Conservation (phyloP, 2,888 invertebrate genomes). For the Nomada ruficornis region DNA sequence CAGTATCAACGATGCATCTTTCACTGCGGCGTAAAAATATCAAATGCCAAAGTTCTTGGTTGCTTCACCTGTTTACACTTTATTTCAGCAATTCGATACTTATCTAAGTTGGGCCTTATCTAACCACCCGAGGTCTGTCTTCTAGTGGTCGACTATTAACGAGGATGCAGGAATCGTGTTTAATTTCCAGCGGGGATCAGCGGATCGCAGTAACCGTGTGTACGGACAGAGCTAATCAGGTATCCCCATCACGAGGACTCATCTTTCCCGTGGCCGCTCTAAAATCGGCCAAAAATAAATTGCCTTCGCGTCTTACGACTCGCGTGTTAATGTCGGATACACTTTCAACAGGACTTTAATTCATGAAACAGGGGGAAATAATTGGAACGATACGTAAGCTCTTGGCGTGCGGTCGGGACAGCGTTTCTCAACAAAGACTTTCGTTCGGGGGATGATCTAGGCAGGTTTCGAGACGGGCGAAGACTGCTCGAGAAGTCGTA, state of each 20-base stretch:
- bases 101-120: not conserved
- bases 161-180: conserved; percentile 18
- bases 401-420: not conserved
- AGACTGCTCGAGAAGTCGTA: conserved; percentile 74
- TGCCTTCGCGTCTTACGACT: not conserved
- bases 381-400: not conserved
- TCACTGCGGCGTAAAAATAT: not conserved
- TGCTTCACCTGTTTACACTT: not conserved
- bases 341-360: not conserved
- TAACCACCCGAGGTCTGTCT: not conserved
- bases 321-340: not conserved
- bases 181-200: conserved; percentile 3
- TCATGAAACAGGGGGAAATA: not conserved
- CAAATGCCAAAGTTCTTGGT: not conserved
- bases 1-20: not conserved
- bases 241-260: not conserved
- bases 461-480: conserved; percentile 41
- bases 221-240: conserved; percentile 4
- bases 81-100: not conserved
- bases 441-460: conserved; percentile 47
- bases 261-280: not conserved
- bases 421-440: conserved; percentile 7
- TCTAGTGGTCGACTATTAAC: conserved; percentile 6
- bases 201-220: not conserved
- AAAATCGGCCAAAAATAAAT: not conserved